Evolutionary conservation across 2,113 vertebrate genomes (phyloP).

Genomic region (Callospermophilus lateralis): DNA sequence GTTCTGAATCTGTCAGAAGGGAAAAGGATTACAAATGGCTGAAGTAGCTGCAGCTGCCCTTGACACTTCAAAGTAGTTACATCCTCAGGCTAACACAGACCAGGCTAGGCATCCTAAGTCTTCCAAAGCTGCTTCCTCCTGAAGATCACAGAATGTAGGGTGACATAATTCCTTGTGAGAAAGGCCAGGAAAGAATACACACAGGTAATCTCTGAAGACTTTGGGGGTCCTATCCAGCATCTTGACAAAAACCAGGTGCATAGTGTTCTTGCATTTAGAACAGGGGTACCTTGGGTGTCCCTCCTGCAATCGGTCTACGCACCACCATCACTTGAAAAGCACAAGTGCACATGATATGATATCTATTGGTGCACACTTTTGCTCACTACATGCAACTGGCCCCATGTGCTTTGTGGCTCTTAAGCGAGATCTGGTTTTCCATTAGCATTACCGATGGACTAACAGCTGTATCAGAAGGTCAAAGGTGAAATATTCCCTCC

Average conservation of each 20-base stretch:
- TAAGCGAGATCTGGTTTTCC: not conserved
- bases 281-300: not conserved
- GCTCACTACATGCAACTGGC: not conserved
- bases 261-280: not conserved
- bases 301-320: not conserved
- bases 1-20: constrained; percentile 58
- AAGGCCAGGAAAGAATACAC: not conserved
- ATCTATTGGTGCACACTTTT: not conserved
- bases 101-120: constrained; percentile 32
- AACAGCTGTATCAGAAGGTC: not conserved
- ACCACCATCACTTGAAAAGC: not conserved
- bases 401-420: not conserved
- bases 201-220: not conserved
- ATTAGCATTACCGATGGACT: not conserved
- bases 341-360: fast-evolving
- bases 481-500: not conserved
- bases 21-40: constrained; percentile 63
- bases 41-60: constrained; percentile 67
- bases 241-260: not conserved
- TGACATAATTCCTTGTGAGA: constrained; percentile 46
- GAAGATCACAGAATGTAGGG: constrained; percentile 63
- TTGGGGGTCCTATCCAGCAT: not conserved
- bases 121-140: constrained; percentile 59
- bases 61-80: constrained; percentile 63
- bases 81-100: constrained; percentile 3